These are phyloP conservation scores for Sparidentex hasta DNA, from an alignment of 2,797 vertebrate species.

Conservation along the genomic window DNA sequence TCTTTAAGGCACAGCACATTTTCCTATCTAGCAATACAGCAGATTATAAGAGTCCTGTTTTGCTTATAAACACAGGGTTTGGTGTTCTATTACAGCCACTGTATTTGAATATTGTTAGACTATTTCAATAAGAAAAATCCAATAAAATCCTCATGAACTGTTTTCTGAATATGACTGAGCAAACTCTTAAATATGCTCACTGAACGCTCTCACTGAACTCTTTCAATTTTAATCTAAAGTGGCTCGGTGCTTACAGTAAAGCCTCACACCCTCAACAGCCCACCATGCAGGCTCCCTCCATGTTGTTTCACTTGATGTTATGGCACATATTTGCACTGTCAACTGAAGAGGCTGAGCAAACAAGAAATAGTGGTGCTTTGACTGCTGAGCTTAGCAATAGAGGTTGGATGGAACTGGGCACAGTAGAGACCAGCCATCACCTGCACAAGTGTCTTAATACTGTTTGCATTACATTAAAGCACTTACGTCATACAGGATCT, in stretches of 20 bases:
- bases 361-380: constrained; percentile 39
- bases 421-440: constrained; percentile 10
- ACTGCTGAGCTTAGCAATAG: constrained; percentile 32
- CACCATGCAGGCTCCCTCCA: neutral
- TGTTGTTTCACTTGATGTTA: constrained; percentile 5
- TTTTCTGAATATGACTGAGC: constrained; percentile 9
- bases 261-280: neutral
- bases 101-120: neutral
- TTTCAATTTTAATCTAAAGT: neutral
- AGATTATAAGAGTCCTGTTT: neutral
- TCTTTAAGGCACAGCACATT: neutral
- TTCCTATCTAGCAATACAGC: neutral
- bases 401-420: constrained; percentile 42
- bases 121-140: neutral
- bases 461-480: constrained; percentile 48
- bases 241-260: constrained; percentile 1
- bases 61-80: neutral
- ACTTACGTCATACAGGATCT: constrained; percentile 41
- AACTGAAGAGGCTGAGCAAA: constrained; percentile 47
- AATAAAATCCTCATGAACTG: neutral
- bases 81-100: neutral
- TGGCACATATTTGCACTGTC: constrained; percentile 52
- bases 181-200: neutral
- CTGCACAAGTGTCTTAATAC: constrained; percentile 7
- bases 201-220: neutral